Conservation (phyloP, 2,113 vertebrate species). For the Toxotes chatareus region DNA sequence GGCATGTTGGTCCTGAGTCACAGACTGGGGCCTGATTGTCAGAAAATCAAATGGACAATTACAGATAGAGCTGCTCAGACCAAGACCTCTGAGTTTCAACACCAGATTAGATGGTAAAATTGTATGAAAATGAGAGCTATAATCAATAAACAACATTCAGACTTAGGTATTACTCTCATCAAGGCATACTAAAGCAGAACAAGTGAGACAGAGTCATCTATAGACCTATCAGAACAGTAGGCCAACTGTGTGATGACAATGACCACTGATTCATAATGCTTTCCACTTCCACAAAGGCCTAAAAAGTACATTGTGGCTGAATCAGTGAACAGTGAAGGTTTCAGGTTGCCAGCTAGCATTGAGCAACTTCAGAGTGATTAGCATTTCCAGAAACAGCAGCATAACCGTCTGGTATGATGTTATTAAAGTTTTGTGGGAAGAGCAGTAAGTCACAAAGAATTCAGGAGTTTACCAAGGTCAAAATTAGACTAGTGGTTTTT, state of each 20-base stretch:
- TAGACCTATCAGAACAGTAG: too few species aligned
- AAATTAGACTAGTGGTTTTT: background rate
- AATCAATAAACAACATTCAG: too few species aligned
- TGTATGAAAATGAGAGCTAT: too few species aligned
- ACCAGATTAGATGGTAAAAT: too few species aligned
- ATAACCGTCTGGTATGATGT: background rate
- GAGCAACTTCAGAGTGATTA: slow-evolving; percentile 4
- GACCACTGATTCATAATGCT: slow-evolving; percentile 30
- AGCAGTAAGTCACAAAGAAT: background rate
- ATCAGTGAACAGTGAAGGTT: slow-evolving; percentile 26
- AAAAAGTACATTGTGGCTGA: slow-evolving; percentile 37
- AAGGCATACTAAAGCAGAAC: too few species aligned
- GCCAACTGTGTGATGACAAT: background rate
- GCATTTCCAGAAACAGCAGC: slow-evolving; percentile 28
- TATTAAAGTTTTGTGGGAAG: background rate
- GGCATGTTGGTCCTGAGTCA: too few species aligned
- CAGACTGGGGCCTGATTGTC: too few species aligned
- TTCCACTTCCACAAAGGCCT: slow-evolving; percentile 23
- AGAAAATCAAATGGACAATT: too few species aligned
- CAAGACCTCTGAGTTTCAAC: too few species aligned
- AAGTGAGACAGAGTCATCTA: too few species aligned
- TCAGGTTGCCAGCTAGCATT: slow-evolving; percentile 10
- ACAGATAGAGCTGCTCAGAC: too few species aligned
- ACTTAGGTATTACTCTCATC: too few species aligned
- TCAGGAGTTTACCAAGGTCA: background rate